Evolutionary conservation across 2,113 vertebrate species (phyloP).

Genomic region (Amphiprion percula): DNA sequence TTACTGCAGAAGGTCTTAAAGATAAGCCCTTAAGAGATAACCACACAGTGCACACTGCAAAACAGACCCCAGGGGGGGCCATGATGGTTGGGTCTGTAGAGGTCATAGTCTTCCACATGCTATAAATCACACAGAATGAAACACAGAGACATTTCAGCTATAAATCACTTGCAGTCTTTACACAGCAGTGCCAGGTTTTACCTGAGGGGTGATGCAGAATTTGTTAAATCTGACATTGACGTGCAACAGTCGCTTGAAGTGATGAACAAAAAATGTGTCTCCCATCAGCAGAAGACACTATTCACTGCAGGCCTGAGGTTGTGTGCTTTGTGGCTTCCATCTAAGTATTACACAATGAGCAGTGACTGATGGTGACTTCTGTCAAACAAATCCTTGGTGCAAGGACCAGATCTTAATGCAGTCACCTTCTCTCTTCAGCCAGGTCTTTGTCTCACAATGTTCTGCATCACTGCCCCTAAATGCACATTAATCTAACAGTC

Average conservation of each 20-base stretch:
- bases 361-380: slow-evolving; percentile 63
- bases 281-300: slow-evolving; percentile 21
- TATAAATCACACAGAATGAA: slow-evolving; percentile 67
- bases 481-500: slow-evolving; percentile 55
- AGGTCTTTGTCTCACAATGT: slow-evolving; percentile 49
- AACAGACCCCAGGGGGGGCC: slow-evolving; percentile 45
- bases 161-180: slow-evolving; percentile 52
- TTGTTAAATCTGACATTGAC: slow-evolving; percentile 14
- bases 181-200: slow-evolving; percentile 22
- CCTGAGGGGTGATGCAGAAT: slow-evolving; percentile 22
- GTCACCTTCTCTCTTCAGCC: slow-evolving; percentile 28
- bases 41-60: slow-evolving; percentile 37
- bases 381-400: slow-evolving; percentile 67
- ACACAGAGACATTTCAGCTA: slow-evolving; percentile 37
- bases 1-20: slow-evolving; percentile 69
- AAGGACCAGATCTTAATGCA: slow-evolving; percentile 52
- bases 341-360: slow-evolving; percentile 54
- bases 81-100: slow-evolving; percentile 41
- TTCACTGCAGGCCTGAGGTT: slow-evolving; percentile 4
- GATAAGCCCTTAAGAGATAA: slow-evolving; percentile 70
- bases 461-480: slow-evolving; percentile 43
- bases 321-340: slow-evolving; percentile 45
- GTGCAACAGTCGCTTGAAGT: not conserved
- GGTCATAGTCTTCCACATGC: slow-evolving; percentile 51
- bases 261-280: not conserved